A percentile compares a stretch with the other conserved stretches of the same genome.
phyloP scores from a whole-genome alignment of 1,140 invertebrate species.

The Drosophila bocqueti region DNA sequence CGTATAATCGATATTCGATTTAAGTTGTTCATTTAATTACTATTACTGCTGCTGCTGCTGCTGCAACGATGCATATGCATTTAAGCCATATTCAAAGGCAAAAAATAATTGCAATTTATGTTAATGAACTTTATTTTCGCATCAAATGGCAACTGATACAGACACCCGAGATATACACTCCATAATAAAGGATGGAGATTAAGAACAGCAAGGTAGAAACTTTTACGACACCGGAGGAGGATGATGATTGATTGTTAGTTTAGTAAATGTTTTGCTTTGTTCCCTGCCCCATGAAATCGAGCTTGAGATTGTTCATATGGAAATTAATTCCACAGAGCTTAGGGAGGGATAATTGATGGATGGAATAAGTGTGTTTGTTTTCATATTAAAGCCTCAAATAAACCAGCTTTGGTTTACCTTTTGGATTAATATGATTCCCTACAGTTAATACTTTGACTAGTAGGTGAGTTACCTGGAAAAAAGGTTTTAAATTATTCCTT shows the following conservation, averaged over 20 bases:
- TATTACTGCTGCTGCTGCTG: conserved; percentile 17
- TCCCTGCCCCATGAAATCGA: conserved; percentile 24
- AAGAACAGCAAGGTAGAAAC: background rate
- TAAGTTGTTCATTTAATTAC: conserved; percentile 52
- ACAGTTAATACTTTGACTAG: background rate
- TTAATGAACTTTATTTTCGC: conserved; percentile 39
- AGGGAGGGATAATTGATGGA: conserved; percentile 10
- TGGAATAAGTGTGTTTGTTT: conserved; percentile 20
- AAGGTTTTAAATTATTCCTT: background rate
- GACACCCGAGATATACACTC: conserved; percentile 17
- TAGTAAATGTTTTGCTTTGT: conserved; percentile 14
- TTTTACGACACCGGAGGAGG: background rate
- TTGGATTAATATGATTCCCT: background rate
- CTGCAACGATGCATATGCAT: conserved; percentile 1
- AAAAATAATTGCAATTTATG: conserved; percentile 42
- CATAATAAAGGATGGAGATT: conserved; percentile 1
- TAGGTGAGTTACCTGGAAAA: background rate
- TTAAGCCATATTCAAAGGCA: conserved; percentile 28
- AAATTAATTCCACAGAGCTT: conserved; percentile 15
- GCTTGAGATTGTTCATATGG: conserved; percentile 25
- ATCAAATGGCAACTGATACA: conserved; percentile 24
- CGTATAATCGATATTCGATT: conserved; percentile 57
- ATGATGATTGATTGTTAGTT: conserved; percentile 42
- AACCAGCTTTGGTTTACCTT: conserved; percentile 3
- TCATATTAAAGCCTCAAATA: conserved; percentile 5